Conservation (phyloP, 2,888 invertebrate genomes). For the Lepidocyrtoides sp. region DNA sequence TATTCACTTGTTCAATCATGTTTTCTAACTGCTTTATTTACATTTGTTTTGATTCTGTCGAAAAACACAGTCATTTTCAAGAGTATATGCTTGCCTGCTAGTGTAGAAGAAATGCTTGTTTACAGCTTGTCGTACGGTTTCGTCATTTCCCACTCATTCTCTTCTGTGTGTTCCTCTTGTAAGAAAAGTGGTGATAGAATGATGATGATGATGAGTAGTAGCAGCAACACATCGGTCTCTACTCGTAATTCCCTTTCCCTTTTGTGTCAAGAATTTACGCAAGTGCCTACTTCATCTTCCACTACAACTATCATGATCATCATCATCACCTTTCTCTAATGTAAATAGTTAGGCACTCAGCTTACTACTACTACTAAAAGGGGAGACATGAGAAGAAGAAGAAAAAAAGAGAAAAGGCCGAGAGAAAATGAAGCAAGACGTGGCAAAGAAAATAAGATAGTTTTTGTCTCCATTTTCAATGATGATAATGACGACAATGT, state of each 20-base stretch:
- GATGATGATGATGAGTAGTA: too few relatives aligned
- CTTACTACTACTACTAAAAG: neutral
- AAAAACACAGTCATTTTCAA: slow-evolving; percentile 5
- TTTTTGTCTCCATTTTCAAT: neutral
- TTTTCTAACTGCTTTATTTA: neutral
- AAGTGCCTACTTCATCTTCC: neutral
- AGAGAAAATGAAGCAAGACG: neutral
- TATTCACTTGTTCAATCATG: neutral
- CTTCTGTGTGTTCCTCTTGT: too few relatives aligned
- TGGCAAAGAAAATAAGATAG: neutral
- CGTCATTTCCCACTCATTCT: too few relatives aligned
- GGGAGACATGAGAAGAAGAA: neutral
- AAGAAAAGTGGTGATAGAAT: too few relatives aligned
- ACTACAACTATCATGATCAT: too few relatives aligned
- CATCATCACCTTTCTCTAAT: too few relatives aligned
- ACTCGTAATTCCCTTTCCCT: neutral
- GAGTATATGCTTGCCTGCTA: neutral
- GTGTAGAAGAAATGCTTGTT: too few relatives aligned
- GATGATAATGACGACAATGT: neutral
- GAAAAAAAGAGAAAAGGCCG: neutral
- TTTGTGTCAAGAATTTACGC: neutral
- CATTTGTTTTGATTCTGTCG: neutral
- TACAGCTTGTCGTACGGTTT: too few relatives aligned
- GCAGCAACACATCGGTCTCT: neutral
- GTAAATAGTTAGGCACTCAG: neutral